Percentiles rank a stretch among this genome's conserved stretches.
Evolutionary conservation across 2,113 vertebrate genomes (phyloP).

Genomic region (Vulpes ferrilata): DNA sequence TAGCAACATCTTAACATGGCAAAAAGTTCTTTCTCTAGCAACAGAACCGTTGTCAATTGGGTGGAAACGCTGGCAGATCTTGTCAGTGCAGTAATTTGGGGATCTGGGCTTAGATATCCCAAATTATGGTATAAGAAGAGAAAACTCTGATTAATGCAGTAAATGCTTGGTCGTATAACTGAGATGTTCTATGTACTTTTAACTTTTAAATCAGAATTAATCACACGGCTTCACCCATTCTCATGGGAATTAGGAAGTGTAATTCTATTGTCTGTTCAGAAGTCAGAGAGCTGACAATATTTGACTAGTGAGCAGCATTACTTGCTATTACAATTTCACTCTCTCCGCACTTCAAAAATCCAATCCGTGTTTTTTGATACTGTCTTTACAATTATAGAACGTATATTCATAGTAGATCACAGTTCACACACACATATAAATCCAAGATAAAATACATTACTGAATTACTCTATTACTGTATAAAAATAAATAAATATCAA

Average conservation of each 20-base stretch:
- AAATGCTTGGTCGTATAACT: not conserved
- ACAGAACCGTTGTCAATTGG: not conserved
- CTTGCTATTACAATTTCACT: not conserved
- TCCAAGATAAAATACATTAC: not conserved
- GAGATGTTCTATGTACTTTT: not conserved
- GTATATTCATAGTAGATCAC: not conserved
- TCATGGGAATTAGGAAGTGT: not conserved
- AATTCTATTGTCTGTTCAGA: not conserved
- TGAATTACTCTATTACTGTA: not conserved
- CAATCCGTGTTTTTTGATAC: not conserved
- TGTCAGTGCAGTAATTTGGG: not conserved
- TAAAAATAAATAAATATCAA: not conserved
- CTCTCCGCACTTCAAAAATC: not conserved
- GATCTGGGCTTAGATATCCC: not conserved
- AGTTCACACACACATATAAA: not conserved
- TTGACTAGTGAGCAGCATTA: not conserved
- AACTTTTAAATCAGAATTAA: not conserved
- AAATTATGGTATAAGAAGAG: not conserved
- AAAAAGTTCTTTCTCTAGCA: not conserved
- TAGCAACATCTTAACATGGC: not conserved
- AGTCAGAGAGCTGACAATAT: not conserved
- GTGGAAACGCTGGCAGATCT: accelerated
- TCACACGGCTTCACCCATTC: not conserved
- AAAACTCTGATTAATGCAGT: not conserved
- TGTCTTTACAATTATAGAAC: not conserved